These are phyloP conservation scores for Bostrychus sinensis DNA, from an alignment of 2,113 vertebrate genomes.

Conservation along the genomic window DNA sequence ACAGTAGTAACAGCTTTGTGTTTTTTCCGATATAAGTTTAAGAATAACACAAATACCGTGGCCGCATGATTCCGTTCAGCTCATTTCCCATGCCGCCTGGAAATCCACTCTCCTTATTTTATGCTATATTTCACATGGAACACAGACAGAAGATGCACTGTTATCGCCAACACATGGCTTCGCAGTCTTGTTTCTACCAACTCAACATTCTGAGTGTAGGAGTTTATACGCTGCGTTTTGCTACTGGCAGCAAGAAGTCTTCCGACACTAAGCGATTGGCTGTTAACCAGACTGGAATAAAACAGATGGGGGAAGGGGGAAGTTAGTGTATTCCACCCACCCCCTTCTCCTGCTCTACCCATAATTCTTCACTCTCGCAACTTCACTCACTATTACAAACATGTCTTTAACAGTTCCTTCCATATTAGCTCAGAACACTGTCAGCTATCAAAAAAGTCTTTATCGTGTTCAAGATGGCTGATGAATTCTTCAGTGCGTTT, in stretches of 20 bases:
- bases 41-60: background rate
- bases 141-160: constrained; percentile 13
- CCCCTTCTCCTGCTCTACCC: constrained; percentile 37
- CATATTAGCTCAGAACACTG: constrained; percentile 7
- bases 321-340: constrained; percentile 30
- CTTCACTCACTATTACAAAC: constrained; percentile 29
- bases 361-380: constrained; percentile 49
- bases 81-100: constrained; percentile 31
- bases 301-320: constrained; percentile 61
- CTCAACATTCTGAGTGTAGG: constrained; percentile 41
- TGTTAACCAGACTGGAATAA: constrained; percentile 60
- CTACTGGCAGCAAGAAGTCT: constrained; percentile 25
- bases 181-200: constrained; percentile 40
- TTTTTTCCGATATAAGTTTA: no score
- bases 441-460: constrained; percentile 6
- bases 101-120: constrained; percentile 25
- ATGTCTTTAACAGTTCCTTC: constrained; percentile 21
- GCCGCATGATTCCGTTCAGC: constrained; percentile 30
- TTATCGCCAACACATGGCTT: constrained; percentile 35
- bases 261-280: constrained; percentile 53
- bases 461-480: constrained; percentile 42
- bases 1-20: no score
- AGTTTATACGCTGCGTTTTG: constrained; percentile 47
- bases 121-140: constrained; percentile 21
- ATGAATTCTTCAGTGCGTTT: constrained; percentile 36